Evolutionary conservation across 2,888 invertebrate species (phyloP), one percentile per base, ranked within the genome.

Genomic region (Linnaemya tessellans): DNA sequence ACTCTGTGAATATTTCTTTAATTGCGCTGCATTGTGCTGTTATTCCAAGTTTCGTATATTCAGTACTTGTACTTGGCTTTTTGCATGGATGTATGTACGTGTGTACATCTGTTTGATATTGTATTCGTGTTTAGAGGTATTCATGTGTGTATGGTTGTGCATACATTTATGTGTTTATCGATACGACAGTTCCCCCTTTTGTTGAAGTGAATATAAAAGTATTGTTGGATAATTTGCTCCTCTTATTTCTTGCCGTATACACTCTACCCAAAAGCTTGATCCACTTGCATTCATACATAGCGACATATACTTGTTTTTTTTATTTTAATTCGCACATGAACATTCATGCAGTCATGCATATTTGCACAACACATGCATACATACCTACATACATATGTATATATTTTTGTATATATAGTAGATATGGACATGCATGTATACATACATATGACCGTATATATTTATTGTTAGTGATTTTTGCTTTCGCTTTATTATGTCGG

Each of bases 1-100:
- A 91, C 89, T 87, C 88, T 84, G 87, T 60, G 65, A 78, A 67
- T 85, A 82, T 80, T 86, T 73, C 80, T 87, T 84, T 87, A 88
- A 87, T 87, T 88, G 81, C 83, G 78, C 86, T 87, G 85, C 82
- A 84, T 74, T 80, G 81, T 84, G 80, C 79, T 83, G 80, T 71
- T 77, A 62, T 70, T 58, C 49, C 20, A 22, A 64, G 13, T 65
- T 70, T 46, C 38, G 38, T 65, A 71, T 56, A 70, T 78, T 81
- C 56, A 68, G 71, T 84, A 80, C 60, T 77, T 80, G 30, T 30
- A 30, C 30, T 30, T 30, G 64, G 30, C 46, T 10, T 49, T 65
- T 79, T 60, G 51, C 49, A 49, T 56, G 35, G 46, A 9, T 65
- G 22, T 46, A 25, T 38, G 15, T 54, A 38, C 7, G 5, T 3